phyloP scores from a whole-genome alignment of 2,113 vertebrate genomes.

The Tupaia chinensis region DNA sequence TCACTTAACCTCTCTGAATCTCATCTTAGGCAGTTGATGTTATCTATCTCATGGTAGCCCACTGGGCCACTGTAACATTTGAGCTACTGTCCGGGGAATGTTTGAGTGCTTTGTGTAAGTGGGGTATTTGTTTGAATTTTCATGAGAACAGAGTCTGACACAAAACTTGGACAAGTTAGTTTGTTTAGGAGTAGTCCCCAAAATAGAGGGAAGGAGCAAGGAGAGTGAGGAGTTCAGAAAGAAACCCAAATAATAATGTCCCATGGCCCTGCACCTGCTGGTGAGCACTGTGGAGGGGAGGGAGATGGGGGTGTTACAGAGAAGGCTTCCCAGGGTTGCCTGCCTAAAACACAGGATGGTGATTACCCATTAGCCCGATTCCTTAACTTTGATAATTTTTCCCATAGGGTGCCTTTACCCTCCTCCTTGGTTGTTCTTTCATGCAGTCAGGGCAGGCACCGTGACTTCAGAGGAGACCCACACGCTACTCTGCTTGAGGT shows the following conservation, averaged over 20 bases:
- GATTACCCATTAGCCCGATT: neutral
- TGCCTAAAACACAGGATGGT: rapidly evolving
- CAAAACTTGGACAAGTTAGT: neutral
- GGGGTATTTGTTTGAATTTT: neutral
- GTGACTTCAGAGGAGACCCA: neutral
- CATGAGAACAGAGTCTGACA: neutral
- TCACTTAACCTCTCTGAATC: neutral
- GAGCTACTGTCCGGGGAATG: neutral
- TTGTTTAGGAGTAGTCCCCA: neutral
- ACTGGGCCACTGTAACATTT: neutral
- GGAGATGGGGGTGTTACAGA: rapidly evolving
- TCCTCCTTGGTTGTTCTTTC: neutral
- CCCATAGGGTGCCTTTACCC: no score
- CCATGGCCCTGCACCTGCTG: neutral
- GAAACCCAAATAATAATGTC: neutral
- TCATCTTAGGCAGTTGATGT: neutral
- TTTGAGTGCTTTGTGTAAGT: neutral
- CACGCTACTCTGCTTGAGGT: no score
- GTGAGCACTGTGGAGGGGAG: rapidly evolving
- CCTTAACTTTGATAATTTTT: neutral
- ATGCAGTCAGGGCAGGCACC: neutral
- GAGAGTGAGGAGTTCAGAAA: neutral
- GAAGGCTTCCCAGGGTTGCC: neutral
- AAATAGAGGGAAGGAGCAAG: neutral
- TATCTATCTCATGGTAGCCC: neutral